These are phyloP conservation scores for Noctua fimbriata DNA, from an alignment of 2,888 invertebrate genomes.

Conservation along the genomic window DNA sequence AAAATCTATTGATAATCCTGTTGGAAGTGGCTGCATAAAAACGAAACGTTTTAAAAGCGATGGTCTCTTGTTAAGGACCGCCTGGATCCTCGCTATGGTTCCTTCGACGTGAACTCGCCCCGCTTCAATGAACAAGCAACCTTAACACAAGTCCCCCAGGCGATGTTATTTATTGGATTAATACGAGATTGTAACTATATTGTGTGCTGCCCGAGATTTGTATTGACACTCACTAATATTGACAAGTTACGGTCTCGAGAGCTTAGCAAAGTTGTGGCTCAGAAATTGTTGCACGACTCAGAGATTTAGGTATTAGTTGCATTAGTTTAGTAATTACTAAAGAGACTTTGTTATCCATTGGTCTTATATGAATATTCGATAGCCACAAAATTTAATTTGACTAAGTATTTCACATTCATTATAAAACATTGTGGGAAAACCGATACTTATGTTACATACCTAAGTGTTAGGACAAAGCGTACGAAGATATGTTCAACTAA, in stretches of 20 bases:
- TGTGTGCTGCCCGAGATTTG: conserved; percentile 41
- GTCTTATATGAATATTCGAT: background rate
- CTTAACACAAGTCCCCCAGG: conserved; percentile 34
- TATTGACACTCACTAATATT: conserved; percentile 56
- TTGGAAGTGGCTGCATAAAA: background rate
- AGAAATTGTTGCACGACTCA: conserved; percentile 22
- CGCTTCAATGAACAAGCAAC: background rate
- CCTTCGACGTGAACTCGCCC: background rate
- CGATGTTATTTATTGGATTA: conserved; percentile 58
- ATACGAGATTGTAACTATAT: conserved; percentile 48
- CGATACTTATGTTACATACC: background rate
- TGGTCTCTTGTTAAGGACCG: background rate
- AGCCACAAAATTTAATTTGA: background rate
- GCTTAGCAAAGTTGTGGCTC: conserved; percentile 38
- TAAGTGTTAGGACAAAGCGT: background rate
- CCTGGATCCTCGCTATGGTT: background rate
- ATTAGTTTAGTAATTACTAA: conserved; percentile 29
- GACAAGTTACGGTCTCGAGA: conserved; percentile 49
- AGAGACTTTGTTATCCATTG: conserved; percentile 19
- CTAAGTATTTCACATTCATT: background rate
- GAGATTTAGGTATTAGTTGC: conserved; percentile 29
- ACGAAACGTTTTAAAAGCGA: background rate
- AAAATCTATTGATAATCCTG: background rate
- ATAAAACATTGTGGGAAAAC: background rate
- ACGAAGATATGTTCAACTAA: background rate